Percentiles rank a stretch among this genome's conserved stretches.
Conservation (phyloP, 2,888 invertebrate genomes). For the Trissoscelio sp. region DNA sequence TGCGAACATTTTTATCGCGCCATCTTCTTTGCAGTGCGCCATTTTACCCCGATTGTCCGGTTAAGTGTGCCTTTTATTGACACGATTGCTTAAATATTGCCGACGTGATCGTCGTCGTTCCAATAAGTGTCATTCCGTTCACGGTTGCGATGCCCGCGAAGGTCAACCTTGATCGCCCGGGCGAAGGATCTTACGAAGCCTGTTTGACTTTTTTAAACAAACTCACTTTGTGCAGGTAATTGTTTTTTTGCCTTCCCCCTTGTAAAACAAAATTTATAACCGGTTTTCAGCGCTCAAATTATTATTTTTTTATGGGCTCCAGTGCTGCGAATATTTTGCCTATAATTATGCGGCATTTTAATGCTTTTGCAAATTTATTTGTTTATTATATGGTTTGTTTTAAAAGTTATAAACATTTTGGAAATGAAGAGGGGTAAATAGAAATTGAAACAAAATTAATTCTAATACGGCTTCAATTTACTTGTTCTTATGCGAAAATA, state of each 20-base stretch:
- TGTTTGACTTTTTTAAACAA: constrained; percentile 62
- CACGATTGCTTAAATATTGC: constrained; percentile 31
- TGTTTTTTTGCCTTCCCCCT: constrained; percentile 3
- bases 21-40: constrained; percentile 19
- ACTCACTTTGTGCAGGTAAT: constrained; percentile 58
- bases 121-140: constrained; percentile 61
- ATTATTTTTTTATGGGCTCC: background rate
- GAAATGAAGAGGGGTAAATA: no score
- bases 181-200: constrained; percentile 62
- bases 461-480: no score
- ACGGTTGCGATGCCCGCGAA: constrained; percentile 48
- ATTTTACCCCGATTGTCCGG: background rate
- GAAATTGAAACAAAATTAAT: no score
- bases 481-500: no score
- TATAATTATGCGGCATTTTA: background rate
- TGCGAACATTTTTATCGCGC: constrained; percentile 74
- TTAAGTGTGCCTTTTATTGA: constrained; percentile 23
- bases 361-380: no score
- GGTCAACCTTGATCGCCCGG: constrained; percentile 60
- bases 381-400: no score
- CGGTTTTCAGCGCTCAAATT: constrained; percentile 14
- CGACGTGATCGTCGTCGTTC: constrained; percentile 34
- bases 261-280: constrained; percentile 35
- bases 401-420: no score
- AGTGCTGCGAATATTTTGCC: background rate